Conservation (phyloP, 1,140 invertebrate genomes). For the Drosophila busckii region DNA sequence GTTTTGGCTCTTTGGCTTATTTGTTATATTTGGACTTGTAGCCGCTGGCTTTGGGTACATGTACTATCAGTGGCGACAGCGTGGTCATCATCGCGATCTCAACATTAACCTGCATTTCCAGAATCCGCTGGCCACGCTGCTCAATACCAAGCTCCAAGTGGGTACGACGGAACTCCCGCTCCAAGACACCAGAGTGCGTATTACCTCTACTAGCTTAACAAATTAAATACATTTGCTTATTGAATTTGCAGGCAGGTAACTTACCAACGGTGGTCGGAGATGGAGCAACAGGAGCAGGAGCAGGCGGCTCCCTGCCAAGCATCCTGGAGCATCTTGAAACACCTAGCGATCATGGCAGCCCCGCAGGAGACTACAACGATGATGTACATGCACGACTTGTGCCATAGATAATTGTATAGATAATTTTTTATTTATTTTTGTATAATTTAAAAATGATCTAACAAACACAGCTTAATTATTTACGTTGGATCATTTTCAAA, state of each 20-base stretch:
- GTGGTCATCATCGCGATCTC: slow-evolving; percentile 72
- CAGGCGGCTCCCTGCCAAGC: slow-evolving; percentile 12
- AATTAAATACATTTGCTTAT: background rate
- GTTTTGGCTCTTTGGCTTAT: slow-evolving; percentile 10
- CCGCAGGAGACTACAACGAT: slow-evolving; percentile 39
- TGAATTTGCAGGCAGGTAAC: slow-evolving; percentile 28
- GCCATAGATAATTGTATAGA: slow-evolving; percentile 38
- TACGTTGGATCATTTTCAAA: too few species aligned
- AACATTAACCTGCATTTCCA: slow-evolving; percentile 78
- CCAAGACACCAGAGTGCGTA: slow-evolving; percentile 53
- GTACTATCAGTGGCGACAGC: slow-evolving; percentile 49
- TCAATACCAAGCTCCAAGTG: slow-evolving; percentile 7
- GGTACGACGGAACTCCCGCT: slow-evolving; percentile 46
- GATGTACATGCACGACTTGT: slow-evolving; percentile 61
- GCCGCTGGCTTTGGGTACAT: slow-evolving; percentile 49
- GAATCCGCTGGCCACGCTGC: slow-evolving; percentile 67
- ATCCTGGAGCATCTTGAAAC: slow-evolving; percentile 49
- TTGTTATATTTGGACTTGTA: slow-evolving; percentile 6
- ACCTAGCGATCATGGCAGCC: slow-evolving; percentile 25
- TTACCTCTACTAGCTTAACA: background rate
- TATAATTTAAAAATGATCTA: too few species aligned
- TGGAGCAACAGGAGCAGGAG: slow-evolving; percentile 1
- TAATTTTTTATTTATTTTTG: background rate
- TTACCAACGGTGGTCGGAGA: slow-evolving; percentile 40
- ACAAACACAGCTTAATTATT: too few species aligned